Base-by-base conservation (phyloP, 2,113 vertebrate species). In the Bagarius yarrelli region DNA sequence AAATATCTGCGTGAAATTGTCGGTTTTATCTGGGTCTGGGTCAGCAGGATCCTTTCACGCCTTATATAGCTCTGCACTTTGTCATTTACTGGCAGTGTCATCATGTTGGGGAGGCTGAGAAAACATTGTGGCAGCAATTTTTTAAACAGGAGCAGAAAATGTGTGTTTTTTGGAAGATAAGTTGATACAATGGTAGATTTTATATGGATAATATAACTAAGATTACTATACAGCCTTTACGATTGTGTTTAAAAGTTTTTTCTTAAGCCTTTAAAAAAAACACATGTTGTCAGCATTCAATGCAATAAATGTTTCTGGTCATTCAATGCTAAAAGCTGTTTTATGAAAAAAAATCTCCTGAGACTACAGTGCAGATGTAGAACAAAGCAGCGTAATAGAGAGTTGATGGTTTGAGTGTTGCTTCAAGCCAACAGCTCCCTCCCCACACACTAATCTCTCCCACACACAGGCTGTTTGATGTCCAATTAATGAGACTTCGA, bases 401-500 rank as follows among this genome's bases (percentile, higher is more conserved):
- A 61, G 53, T 63, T 72, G 71, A 71, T 63, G 64, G 69, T 63
- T 64, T 83, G 76, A 44, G 44, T 76, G 81, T 69, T 73, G 40
- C 72, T 76, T 73, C 57, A 56, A 74, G 75, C 77, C 78, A 74
- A 61, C 76, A 76, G 73, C 81, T 82, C 64, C 73, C 81, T 77
- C 81, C 81, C 81, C 27, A 76, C 81, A 83, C 40, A 78, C 83
- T 81, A 83, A 86, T 86, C 78, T 81, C 61, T 74, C 83, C 80
- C 83, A 81, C 79, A 81, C 83, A 85, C 83, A 79, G 70, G 79
- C 80, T 76, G 84, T 82, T 79, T 85, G 80, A 82, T 80, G 84
- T 85, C 63, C 80, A 82, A 85, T 84, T 85, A 80, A 75, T 82
- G 63, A 82, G 81, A 82, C 81, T 82, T 82, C 59, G 55, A 82